Evolutionary conservation across 2,797 vertebrate species (phyloP).

Genomic region (Orestias chungarensis): DNA sequence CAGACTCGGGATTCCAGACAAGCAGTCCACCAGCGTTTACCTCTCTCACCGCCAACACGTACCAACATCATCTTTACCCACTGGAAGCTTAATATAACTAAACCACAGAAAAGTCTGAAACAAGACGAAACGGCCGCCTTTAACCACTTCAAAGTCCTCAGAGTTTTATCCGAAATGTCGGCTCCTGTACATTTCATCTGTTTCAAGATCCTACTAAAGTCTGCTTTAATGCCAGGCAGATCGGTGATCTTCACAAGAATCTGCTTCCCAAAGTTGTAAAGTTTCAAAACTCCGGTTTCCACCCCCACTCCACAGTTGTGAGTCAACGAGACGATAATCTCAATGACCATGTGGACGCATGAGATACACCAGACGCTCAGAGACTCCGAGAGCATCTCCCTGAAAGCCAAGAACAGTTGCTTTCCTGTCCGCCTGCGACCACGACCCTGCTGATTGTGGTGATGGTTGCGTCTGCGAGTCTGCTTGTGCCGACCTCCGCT

Average conservation of each 20-base stretch:
- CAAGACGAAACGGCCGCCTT: conserved; percentile 69
- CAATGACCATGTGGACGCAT: conserved; percentile 86
- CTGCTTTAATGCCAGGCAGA: conserved; percentile 76
- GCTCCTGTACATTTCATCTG: conserved; percentile 63
- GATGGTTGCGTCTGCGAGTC: conserved; percentile 78
- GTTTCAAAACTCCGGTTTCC: conserved; percentile 80
- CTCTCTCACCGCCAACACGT: conserved; percentile 72
- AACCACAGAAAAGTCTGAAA: conserved; percentile 76
- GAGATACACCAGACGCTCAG: conserved; percentile 85
- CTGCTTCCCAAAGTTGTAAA: conserved; percentile 80
- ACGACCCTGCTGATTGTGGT: conserved; percentile 78
- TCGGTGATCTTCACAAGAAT: conserved; percentile 80
- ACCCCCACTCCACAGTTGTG: conserved; percentile 83
- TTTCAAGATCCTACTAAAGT: conserved; percentile 64
- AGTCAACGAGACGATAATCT: conserved; percentile 86
- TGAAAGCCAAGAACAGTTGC: conserved; percentile 73
- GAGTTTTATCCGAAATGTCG: conserved; percentile 57
- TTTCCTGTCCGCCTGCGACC: conserved; percentile 71
- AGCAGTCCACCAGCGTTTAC: conserved; percentile 70
- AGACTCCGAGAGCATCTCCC: conserved; percentile 79
- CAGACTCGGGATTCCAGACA: conserved; percentile 78
- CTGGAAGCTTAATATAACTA: conserved; percentile 75
- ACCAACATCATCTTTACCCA: conserved; percentile 64
- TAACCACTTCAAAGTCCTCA: conserved; percentile 57
- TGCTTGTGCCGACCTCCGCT: conserved; percentile 83